Evolutionary conservation across 2,113 vertebrate species (phyloP), one percentile per base, ranked within the genome.

Genomic region (Potamarius usumacintae): DNA sequence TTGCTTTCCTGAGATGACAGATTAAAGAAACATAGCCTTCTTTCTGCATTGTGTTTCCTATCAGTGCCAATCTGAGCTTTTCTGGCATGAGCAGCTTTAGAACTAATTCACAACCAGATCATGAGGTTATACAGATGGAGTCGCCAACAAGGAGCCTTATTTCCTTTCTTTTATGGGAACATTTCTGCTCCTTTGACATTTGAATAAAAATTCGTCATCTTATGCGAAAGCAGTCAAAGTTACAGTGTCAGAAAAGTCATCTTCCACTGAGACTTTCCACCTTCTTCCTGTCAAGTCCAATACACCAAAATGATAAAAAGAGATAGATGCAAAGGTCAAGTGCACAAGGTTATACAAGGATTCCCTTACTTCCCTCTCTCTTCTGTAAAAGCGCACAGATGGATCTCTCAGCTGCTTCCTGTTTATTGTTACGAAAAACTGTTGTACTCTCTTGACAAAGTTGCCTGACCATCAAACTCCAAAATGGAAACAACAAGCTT

Each of bases 401-500:
- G 53, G 58, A 90, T 93, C 22, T 48, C 53, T 92, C 92, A 93
- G 91, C 94, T 94, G 92, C 93, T 95, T 95, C 94, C 95, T 94
- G 94, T 95, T 95, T 95, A 92, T 90, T 91, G 92, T 94, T 89
- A 57, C 76, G 0, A 77, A 25, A 52, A 65, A 62, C 72, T 90
- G 91, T 93, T 90, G 89, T 91, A 81, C 88, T 55, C 88, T 65
- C 79, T 79, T 91, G 86, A 93, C 92, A 92, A 91, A 77, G 65
- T 82, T 88, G 53, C 86, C 86, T 89, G 89, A 88, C 90, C 89
- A 92, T 89, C 88, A 90, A 90, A 89, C 87, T 87, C 50, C 3
- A 83, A 81, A 58, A 90, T 92, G 89, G 90, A 92, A 92, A 87
- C 93, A 87, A 91, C 93, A 87, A 91, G 89, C 90, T 90, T 94